Base-by-base conservation (phyloP, 2,888 invertebrate species). In the Volucella inflata region DNA sequence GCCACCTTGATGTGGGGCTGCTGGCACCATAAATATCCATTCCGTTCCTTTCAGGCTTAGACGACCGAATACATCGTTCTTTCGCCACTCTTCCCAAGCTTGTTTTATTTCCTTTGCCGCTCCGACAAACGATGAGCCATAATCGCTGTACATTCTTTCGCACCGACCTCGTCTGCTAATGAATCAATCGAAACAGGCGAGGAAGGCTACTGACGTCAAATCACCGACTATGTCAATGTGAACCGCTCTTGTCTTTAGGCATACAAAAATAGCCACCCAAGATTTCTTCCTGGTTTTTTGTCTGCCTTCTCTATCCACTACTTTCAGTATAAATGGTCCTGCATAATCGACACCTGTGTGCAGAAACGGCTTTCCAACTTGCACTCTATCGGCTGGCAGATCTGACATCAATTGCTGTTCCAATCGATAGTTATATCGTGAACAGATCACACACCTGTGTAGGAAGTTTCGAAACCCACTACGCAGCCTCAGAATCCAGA, bases 1-100 rank as follows among this genome's bases (percentile, higher is more conserved):
- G 0, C 77, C 87, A n/a, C 77, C 80, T 57, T 87, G 80, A 64
- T 87, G 84, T 46, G 84, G 79, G 1, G 79, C 80, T 3, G 72
- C 74, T 12, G 65, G 16, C 8, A 30, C 17, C 65, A 64, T 64
- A 11, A 64, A 64, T 30, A 48, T 48, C 68, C 74, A 75, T 51
- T 62, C 59, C 9, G 68, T 79, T 12, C 70, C 74, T 16, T 44
- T 62, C 11, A 51, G 50, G 21, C 10, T 62, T 30, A 78, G 1
- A 21, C 40, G 51, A 12, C 62, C n/a, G 14, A 65, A 40, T n/a
- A 50, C 21, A 6, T 70, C 67, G 1, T 67, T 50, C 17, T 2
- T 50, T 16, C 17, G 2, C 70, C 71, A 75, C 16, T 36, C 40
- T 42, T 57, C 14, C 21, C 9, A 60, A 4, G 62, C 74, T 36